phyloP scores from a whole-genome alignment of 2,797 vertebrate species.

The Chromis chromis region DNA sequence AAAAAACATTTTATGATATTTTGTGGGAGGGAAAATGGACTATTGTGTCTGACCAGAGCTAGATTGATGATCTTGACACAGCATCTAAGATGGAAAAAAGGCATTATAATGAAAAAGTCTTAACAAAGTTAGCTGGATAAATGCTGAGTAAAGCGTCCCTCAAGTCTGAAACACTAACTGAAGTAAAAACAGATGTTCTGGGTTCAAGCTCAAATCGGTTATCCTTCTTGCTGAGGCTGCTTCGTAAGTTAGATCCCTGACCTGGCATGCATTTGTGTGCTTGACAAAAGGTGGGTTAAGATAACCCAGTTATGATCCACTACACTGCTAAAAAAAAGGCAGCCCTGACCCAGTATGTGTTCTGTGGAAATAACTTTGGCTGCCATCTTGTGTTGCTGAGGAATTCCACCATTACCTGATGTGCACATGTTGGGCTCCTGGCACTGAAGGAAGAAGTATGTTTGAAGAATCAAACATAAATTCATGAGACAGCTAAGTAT shows the following conservation, averaged over 20 bases:
- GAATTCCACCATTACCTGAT: slow-evolving; percentile 16
- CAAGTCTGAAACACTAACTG: slow-evolving; percentile 35
- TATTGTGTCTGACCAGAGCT: slow-evolving; percentile 45
- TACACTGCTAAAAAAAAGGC: slow-evolving; percentile 3
- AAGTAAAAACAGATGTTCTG: slow-evolving; percentile 64
- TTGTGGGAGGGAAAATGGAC: slow-evolving; percentile 30
- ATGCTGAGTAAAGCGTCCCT: slow-evolving; percentile 43
- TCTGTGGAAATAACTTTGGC: slow-evolving; percentile 13
- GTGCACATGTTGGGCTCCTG: background rate
- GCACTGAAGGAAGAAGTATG: slow-evolving; percentile 16
- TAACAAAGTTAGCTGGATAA: slow-evolving; percentile 42
- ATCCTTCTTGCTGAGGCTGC: slow-evolving; percentile 23
- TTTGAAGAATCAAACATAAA: slow-evolving; percentile 42
- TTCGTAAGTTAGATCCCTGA: slow-evolving; percentile 19
- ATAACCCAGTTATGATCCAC: slow-evolving; percentile 16
- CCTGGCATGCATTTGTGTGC: slow-evolving; percentile 3
- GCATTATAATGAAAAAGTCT: slow-evolving; percentile 23
- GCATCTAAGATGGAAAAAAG: slow-evolving; percentile 24
- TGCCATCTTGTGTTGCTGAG: slow-evolving; percentile 13
- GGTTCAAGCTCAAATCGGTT: slow-evolving; percentile 18
- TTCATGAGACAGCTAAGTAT: slow-evolving; percentile 14
- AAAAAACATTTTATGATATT: slow-evolving; percentile 38
- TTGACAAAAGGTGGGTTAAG: slow-evolving; percentile 5
- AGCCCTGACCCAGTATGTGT: background rate
- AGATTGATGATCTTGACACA: slow-evolving; percentile 38